Conservation (phyloP, 2,113 vertebrate genomes). For the Ovibos moschatus region DNA sequence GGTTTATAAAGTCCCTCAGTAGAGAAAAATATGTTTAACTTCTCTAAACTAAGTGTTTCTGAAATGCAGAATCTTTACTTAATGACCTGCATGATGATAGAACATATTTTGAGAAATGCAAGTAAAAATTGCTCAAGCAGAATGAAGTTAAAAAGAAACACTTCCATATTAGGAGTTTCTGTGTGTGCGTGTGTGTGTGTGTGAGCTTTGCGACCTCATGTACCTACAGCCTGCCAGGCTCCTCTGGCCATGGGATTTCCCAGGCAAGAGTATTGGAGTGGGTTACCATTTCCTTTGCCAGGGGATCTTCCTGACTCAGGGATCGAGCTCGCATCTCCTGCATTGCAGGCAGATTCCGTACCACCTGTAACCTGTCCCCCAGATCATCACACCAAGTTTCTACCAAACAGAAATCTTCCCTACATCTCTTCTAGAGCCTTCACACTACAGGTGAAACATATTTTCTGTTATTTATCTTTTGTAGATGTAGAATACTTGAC, state of each 20-base stretch:
- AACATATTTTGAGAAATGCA: not conserved
- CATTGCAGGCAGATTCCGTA: not conserved
- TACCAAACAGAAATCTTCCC: not conserved
- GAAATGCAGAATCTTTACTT: not conserved
- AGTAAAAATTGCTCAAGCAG: not conserved
- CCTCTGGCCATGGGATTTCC: not conserved
- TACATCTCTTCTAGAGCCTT: not conserved
- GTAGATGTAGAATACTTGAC: not conserved
- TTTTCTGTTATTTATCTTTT: not conserved
- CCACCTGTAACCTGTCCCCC: not conserved
- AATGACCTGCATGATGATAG: not conserved
- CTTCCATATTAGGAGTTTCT: not conserved
- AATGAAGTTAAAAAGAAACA: not conserved
- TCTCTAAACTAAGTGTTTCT: not conserved
- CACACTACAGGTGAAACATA: not conserved
- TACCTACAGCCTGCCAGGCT: not conserved
- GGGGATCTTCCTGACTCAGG: not conserved
- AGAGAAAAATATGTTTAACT: not conserved
- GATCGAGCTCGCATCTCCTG: not conserved
- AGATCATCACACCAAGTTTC: not conserved
- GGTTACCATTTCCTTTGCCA: not conserved
- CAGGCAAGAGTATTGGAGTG: not conserved
- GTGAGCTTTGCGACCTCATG: not conserved
- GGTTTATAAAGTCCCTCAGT: not conserved
- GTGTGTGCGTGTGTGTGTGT: not conserved